These are phyloP conservation scores for Lagria hirta DNA, from an alignment of 2,888 invertebrate species.

Conservation along the genomic window DNA sequence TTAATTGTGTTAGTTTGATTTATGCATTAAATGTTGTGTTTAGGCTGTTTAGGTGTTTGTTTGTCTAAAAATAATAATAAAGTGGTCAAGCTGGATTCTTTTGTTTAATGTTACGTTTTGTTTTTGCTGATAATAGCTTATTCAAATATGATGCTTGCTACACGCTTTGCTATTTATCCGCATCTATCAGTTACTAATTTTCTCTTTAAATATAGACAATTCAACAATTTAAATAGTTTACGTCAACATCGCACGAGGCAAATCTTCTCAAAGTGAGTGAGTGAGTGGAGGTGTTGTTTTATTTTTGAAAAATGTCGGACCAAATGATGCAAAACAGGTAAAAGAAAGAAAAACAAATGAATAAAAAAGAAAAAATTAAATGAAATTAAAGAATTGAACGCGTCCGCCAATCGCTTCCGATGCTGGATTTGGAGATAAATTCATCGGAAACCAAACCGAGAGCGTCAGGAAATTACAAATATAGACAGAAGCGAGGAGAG, in stretches of 20 bases:
- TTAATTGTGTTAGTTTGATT: no score
- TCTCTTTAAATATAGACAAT: no score
- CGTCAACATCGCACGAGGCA: slow-evolving; percentile 1
- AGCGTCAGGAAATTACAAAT: slow-evolving; percentile 5
- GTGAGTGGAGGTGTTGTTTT: neutral
- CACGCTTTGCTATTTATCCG: no score
- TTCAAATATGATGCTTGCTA: no score
- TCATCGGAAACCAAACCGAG: slow-evolving; percentile 2
- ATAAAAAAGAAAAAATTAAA: neutral
- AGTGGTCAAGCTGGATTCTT: no score
- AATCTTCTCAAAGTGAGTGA: slow-evolving; percentile 1
- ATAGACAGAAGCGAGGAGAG: slow-evolving; percentile 9
- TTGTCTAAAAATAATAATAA: no score
- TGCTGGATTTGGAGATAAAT: slow-evolving; percentile 15
- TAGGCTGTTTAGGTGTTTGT: no score
- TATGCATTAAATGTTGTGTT: no score
- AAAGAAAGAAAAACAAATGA: neutral
- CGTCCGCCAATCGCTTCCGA: slow-evolving; percentile 21
- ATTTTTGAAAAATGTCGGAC: neutral
- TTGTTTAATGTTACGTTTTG: no score
- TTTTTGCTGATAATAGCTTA: no score
- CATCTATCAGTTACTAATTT: no score
- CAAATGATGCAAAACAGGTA: slow-evolving; percentile 6
- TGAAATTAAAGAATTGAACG: slow-evolving; percentile 11
- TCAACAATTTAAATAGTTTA: slow-evolving; percentile 3